Evolutionary conservation across 2,888 invertebrate species (phyloP).

Genomic region (Portevinia maculata): DNA sequence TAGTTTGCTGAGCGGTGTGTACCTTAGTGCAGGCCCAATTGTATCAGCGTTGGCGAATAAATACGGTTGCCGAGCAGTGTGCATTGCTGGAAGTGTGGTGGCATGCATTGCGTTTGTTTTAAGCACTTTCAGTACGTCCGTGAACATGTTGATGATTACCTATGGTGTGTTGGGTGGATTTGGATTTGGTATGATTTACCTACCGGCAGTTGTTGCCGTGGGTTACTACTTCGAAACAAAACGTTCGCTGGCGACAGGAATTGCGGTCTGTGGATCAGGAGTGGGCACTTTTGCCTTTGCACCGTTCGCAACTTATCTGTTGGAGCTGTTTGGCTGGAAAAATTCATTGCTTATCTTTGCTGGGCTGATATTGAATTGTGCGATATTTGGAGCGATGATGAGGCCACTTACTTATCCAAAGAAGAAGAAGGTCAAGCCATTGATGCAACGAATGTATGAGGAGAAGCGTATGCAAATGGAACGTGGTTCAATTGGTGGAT

Average conservation of each 20-base stretch:
- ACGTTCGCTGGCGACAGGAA: constrained; percentile 95
- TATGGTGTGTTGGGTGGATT: constrained; percentile 97
- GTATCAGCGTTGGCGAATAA: constrained; percentile 98
- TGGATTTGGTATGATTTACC: constrained; percentile 96
- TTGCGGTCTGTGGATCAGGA: constrained; percentile 98
- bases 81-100: constrained; percentile 94
- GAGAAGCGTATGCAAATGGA: constrained; percentile 96
- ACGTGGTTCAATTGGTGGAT: constrained; percentile 93
- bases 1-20: constrained; percentile 96
- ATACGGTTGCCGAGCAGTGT: constrained; percentile 96
- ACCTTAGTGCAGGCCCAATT: constrained; percentile 97
- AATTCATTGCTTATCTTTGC: constrained; percentile 95
- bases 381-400: constrained; percentile 89
- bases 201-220: constrained; percentile 98
- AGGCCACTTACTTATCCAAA: constrained; percentile 82
- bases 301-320: constrained; percentile 91
- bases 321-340: constrained; percentile 93
- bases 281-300: constrained; percentile 98
- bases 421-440: constrained; percentile 86
- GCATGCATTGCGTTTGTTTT: constrained; percentile 93
- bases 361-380: constrained; percentile 95
- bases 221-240: constrained; percentile 99
- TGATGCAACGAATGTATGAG: constrained; percentile 96
- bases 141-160: constrained; percentile 94
- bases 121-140: constrained; percentile 93